Evolutionary conservation across 2,113 vertebrate genomes (phyloP).

Genomic region (Aix galericulata): DNA sequence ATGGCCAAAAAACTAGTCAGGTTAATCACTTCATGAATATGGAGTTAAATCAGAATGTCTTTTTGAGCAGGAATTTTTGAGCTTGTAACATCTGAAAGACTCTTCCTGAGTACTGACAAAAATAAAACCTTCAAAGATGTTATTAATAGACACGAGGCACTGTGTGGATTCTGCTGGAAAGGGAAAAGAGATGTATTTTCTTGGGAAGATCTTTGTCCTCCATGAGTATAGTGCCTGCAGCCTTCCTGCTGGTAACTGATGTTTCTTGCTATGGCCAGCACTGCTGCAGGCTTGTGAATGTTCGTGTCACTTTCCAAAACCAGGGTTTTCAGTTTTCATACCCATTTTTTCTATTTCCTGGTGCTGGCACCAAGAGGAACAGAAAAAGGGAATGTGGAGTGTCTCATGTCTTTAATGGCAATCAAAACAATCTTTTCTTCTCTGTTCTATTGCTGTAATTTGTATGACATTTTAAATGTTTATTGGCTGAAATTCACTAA

Average conservation of each 20-base stretch:
- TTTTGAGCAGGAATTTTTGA: not conserved
- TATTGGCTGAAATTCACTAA: not conserved
- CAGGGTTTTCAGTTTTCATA: not conserved
- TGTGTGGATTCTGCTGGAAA: not conserved
- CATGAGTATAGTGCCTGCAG: not conserved
- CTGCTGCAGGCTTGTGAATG: not conserved
- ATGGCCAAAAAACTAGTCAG: not conserved
- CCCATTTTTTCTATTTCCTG: not conserved
- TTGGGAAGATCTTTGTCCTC: not conserved
- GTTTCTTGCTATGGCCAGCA: not conserved
- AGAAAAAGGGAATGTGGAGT: not conserved
- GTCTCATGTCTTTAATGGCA: not conserved
- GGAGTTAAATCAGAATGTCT: not conserved
- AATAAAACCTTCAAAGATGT: conserved; percentile 6
- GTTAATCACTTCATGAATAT: not conserved
- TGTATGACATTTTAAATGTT: not conserved
- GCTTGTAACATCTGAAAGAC: not conserved
- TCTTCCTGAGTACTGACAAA: not conserved
- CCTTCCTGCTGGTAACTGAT: not conserved
- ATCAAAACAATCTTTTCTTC: not conserved
- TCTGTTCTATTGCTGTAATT: not conserved
- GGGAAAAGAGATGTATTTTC: not conserved
- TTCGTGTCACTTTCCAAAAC: not conserved
- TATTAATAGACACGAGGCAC: conserved; percentile 15
- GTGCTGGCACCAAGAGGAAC: not conserved